A percentile compares a stretch with the other conserved stretches of the same genome.
These are phyloP conservation scores for Pemphredon lugubris DNA, from an alignment of 2,888 invertebrate species.

Conservation along the genomic window DNA sequence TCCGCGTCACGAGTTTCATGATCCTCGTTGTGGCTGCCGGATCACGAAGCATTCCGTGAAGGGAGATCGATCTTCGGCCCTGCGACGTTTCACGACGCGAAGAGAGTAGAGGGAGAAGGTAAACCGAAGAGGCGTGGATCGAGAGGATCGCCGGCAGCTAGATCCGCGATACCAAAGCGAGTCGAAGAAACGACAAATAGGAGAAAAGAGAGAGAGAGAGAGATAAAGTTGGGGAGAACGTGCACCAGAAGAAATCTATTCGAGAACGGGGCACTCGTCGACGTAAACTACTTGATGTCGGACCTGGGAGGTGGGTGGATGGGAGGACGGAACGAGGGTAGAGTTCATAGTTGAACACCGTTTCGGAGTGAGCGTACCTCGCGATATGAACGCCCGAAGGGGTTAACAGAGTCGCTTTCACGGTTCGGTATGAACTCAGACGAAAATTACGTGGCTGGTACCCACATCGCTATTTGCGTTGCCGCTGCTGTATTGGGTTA, in stretches of 20 bases:
- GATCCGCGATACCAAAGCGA: slow-evolving; percentile 7
- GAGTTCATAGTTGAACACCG: slow-evolving; percentile 7
- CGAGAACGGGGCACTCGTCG: slow-evolving; percentile 13
- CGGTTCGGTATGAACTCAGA: background rate
- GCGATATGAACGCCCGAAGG: slow-evolving; percentile 12
- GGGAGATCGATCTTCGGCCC: slow-evolving; percentile 32
- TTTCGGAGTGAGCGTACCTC: slow-evolving; percentile 1
- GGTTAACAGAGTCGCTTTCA: slow-evolving; percentile 6
- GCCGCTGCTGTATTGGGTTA: too few relatives aligned
- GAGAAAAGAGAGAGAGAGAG: background rate
- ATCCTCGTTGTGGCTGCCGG: slow-evolving; percentile 56
- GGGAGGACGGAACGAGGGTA: too few relatives aligned
- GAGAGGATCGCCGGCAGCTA: slow-evolving; percentile 8
- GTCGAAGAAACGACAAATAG: background rate
- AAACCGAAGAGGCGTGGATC: slow-evolving; percentile 10
- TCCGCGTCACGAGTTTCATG: slow-evolving; percentile 68
- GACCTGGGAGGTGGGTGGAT: too few relatives aligned
- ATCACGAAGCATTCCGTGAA: slow-evolving; percentile 58
- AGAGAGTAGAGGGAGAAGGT: background rate
- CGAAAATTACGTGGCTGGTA: background rate
- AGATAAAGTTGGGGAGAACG: too few relatives aligned
- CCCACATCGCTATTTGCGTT: too few relatives aligned
- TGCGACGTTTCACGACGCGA: slow-evolving; percentile 17
- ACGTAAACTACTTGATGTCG: too few relatives aligned
- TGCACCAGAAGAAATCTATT: slow-evolving; percentile 9